Evolutionary conservation across 2,113 vertebrate species (phyloP).

Genomic region (Lampris megalopsis): DNA sequence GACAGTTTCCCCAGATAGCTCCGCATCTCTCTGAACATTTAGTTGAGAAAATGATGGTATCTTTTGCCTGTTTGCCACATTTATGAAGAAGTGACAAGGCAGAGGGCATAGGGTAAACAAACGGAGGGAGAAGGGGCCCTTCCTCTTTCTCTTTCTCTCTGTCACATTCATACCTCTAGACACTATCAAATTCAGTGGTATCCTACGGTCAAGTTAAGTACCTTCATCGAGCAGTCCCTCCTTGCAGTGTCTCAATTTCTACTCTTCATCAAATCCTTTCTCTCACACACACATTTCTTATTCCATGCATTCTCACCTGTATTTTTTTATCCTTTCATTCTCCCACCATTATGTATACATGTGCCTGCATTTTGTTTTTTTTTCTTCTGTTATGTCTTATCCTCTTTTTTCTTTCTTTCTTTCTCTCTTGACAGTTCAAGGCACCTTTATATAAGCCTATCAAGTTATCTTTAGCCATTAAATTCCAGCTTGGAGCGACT

Average conservation of each 20-base stretch:
- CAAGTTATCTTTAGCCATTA: constrained; percentile 32
- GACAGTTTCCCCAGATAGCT: too few relatives aligned
- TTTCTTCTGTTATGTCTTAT: constrained; percentile 15
- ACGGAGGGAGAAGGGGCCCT: neutral
- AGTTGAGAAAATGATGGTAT: neutral
- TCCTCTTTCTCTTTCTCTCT: constrained; percentile 6
- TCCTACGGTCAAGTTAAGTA: constrained; percentile 25
- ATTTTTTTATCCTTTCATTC: constrained; percentile 13
- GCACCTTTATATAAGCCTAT: constrained; percentile 3
- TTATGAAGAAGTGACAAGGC: constrained; percentile 32
- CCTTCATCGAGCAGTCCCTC: constrained; percentile 14
- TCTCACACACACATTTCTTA: constrained; percentile 10
- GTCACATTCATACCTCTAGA: constrained; percentile 5
- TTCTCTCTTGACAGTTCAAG: constrained; percentile 47
- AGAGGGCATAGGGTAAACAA: constrained; percentile 29
- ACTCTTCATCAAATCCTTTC: constrained; percentile 1
- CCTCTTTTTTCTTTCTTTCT: constrained; percentile 19
- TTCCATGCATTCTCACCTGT: neutral
- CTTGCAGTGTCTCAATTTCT: constrained; percentile 10
- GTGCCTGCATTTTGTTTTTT: constrained; percentile 16
- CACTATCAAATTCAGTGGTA: constrained; percentile 20
- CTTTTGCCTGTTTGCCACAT: neutral
- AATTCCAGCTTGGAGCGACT: constrained; percentile 28
- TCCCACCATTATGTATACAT: neutral
- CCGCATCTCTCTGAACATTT: constrained; percentile 27